Evolutionary conservation across 2,888 invertebrate species (phyloP).

Genomic region (Amphimallon solstitiale): DNA sequence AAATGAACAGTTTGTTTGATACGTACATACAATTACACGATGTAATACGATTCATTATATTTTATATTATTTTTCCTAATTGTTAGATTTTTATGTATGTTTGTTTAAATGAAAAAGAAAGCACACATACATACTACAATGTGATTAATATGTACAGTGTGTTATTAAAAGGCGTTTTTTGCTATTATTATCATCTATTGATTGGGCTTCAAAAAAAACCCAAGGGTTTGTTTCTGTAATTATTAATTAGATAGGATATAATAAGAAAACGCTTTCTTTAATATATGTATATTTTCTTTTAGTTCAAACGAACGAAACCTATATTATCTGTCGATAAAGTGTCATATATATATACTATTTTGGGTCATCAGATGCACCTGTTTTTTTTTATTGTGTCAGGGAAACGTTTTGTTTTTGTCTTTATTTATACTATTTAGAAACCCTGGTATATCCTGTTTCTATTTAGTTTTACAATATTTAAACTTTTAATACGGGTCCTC

Average conservation of each 20-base stretch:
- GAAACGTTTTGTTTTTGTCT: not conserved
- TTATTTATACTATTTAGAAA: conserved; percentile 34
- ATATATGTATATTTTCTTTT: not conserved
- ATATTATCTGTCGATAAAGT: conserved; percentile 6
- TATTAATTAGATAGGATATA: conserved; percentile 37
- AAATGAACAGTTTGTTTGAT: conserved; percentile 30
- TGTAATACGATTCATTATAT: conserved; percentile 3
- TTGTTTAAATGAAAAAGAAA: not conserved
- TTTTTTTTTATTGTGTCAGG: conserved; percentile 12
- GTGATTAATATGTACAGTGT: not conserved
- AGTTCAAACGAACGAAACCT: not conserved
- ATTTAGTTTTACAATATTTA: conserved; percentile 43
- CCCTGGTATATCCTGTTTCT: conserved; percentile 27
- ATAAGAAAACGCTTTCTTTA: not conserved
- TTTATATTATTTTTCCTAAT: conserved; percentile 28
- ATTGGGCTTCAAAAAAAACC: conserved; percentile 3
- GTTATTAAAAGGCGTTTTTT: not conserved
- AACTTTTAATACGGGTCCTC: conserved; percentile 39
- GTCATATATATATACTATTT: not conserved
- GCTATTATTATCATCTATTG: not conserved
- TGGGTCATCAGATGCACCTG: conserved; percentile 34
- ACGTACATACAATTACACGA: no score
- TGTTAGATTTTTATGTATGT: conserved; percentile 12
- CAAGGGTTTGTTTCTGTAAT: conserved; percentile 53
- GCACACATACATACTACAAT: conserved; percentile 8